A percentile compares a stretch with the other conserved stretches of the same genome.
Conservation (phyloP, 2,888 invertebrate genomes). For the Calameuta filiformis region DNA sequence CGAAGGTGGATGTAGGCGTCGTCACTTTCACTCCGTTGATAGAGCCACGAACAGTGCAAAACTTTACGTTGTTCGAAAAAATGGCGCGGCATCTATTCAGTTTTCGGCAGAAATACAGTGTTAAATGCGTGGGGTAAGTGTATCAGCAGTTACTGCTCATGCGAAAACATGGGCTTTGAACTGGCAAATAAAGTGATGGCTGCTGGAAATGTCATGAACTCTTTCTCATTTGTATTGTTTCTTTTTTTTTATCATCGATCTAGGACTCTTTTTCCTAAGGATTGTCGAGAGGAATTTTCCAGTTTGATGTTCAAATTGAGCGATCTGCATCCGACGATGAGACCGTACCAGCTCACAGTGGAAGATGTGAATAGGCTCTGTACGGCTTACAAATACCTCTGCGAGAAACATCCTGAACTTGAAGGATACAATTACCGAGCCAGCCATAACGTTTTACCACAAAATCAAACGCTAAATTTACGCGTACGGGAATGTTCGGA, state of each 20-base stretch:
- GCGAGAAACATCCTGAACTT: conserved; percentile 75
- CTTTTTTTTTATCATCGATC: conserved; percentile 23
- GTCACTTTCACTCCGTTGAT: conserved; percentile 87
- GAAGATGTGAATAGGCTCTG: conserved; percentile 83
- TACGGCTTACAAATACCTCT: conserved; percentile 79
- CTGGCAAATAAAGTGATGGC: no score
- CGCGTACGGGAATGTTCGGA: background rate
- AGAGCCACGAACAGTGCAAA: conserved; percentile 78
- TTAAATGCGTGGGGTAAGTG: conserved; percentile 73
- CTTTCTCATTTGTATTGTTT: conserved; percentile 1
- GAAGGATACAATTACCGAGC: conserved; percentile 78
- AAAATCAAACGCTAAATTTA: background rate
- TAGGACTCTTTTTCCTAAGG: conserved; percentile 81
- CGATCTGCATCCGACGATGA: conserved; percentile 76
- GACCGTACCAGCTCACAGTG: conserved; percentile 81
- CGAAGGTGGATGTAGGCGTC: conserved; percentile 96
- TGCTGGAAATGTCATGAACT: no score
- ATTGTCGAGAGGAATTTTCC: conserved; percentile 74
- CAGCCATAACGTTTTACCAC: conserved; percentile 46
- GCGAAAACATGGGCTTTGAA: no score
- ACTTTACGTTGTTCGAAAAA: conserved; percentile 90
- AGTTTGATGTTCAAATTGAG: conserved; percentile 76
- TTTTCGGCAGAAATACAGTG: conserved; percentile 86
- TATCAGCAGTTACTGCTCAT: background rate
- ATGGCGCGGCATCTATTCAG: conserved; percentile 87